Conservation (phyloP, 2,888 invertebrate species). For the Tortrix viridana region DNA sequence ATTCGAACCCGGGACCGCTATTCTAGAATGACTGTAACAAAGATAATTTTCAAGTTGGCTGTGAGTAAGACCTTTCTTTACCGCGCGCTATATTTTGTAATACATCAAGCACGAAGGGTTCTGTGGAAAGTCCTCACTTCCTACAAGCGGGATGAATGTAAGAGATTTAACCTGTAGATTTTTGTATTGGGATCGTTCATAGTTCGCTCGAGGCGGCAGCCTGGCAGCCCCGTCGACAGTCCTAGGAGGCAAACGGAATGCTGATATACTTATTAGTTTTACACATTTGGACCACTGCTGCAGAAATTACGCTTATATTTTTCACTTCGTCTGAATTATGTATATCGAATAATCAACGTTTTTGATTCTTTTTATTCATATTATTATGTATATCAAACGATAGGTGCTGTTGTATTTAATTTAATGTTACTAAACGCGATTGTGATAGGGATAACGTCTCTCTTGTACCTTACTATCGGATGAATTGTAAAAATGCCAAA, state of each 20-base stretch:
- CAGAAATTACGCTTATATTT: constrained; percentile 69
- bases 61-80: too few species aligned
- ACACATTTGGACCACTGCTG: constrained; percentile 70
- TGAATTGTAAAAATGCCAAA: constrained; percentile 76
- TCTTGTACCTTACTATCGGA: constrained; percentile 69
- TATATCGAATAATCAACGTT: constrained; percentile 63
- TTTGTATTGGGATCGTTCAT: too few species aligned
- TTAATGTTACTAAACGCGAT: constrained; percentile 72
- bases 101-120: too few species aligned
- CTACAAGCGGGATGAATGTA: too few species aligned
- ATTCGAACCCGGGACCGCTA: too few species aligned
- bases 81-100: too few species aligned
- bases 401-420: constrained; percentile 82
- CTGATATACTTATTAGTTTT: constrained; percentile 43
- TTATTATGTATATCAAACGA: constrained; percentile 72
- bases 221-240: too few species aligned
- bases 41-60: too few species aligned
- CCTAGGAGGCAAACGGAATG: neutral
- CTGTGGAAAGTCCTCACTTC: too few species aligned
- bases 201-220: too few species aligned
- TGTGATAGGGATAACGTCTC: constrained; percentile 75
- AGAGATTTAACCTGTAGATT: too few species aligned
- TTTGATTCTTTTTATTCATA: constrained; percentile 70
- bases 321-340: constrained; percentile 63
- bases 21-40: too few species aligned